A percentile compares a stretch with the other conserved stretches of the same genome.
These are phyloP conservation scores for Brienomyrus brachyistius DNA, from an alignment of 2,113 vertebrate genomes.

Conservation along the genomic window DNA sequence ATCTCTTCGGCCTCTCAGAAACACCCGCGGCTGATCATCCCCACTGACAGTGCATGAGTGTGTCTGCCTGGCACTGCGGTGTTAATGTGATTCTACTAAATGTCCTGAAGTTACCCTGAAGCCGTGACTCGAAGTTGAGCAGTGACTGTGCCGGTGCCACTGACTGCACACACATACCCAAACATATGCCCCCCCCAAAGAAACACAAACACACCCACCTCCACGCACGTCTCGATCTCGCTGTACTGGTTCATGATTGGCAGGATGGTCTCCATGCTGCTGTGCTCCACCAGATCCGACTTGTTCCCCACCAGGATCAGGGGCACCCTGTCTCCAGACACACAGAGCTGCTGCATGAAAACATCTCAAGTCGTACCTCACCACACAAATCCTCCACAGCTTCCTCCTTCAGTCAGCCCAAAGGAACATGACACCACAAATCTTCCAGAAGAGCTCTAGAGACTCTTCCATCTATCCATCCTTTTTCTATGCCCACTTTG, in stretches of 20 bases:
- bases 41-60: not conserved
- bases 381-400: not conserved
- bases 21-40: not conserved
- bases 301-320: slow-evolving; percentile 97
- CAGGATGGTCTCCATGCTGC: slow-evolving; percentile 96
- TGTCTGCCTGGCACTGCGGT: not conserved
- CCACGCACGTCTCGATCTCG: slow-evolving; percentile 95
- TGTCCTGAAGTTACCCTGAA: not conserved
- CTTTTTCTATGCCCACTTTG: not conserved
- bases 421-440: not conserved
- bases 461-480: not conserved
- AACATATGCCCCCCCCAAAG: not conserved
- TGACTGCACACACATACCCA: not conserved
- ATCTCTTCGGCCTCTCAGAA: not conserved
- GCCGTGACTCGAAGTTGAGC: not conserved
- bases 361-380: not conserved
- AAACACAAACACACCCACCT: slow-evolving; percentile 63
- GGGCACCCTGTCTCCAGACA: slow-evolving; percentile 67
- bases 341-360: not conserved
- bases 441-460: not conserved
- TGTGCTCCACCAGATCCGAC: slow-evolving; percentile 93
- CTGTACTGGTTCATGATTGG: slow-evolving; percentile 97
- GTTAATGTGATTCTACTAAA: not conserved
- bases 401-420: not conserved
- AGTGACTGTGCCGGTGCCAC: not conserved